Evolutionary conservation across 2,888 invertebrate species (phyloP).

Genomic region (Netelia virgata): DNA sequence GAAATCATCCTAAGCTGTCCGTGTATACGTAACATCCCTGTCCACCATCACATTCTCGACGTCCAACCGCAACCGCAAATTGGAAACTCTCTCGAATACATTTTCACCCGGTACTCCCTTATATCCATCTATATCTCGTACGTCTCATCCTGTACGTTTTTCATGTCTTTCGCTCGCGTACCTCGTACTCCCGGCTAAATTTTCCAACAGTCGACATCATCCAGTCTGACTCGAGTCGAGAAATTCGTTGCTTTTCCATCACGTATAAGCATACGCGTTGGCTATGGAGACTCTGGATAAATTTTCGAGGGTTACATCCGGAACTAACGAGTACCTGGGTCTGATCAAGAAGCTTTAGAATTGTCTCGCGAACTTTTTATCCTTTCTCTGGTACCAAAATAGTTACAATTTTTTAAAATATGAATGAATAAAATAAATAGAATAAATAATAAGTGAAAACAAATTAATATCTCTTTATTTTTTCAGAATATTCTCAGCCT

Average conservation of each 20-base stretch:
- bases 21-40: not conserved
- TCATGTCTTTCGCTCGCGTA: not conserved
- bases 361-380: no score
- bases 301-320: not conserved
- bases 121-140: not conserved
- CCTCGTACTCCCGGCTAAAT: not conserved
- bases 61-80: conserved; percentile 81
- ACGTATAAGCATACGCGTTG: not conserved
- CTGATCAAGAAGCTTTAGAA: no score
- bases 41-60: conserved; percentile 62
- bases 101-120: conserved; percentile 72
- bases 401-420: no score
- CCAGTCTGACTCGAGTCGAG: not conserved
- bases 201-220: not conserved
- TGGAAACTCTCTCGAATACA: conserved; percentile 82
- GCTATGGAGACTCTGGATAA: not conserved
- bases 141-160: not conserved
- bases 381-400: no score
- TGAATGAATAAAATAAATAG: no score
- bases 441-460: no score
- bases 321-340: not conserved
- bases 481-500: no score
- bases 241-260: not conserved
- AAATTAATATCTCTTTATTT: no score
- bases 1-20: conserved; percentile 36